Evolutionary conservation across 1,140 invertebrate genomes (phyloP).

Genomic region (Neotoxoptera formosana): DNA sequence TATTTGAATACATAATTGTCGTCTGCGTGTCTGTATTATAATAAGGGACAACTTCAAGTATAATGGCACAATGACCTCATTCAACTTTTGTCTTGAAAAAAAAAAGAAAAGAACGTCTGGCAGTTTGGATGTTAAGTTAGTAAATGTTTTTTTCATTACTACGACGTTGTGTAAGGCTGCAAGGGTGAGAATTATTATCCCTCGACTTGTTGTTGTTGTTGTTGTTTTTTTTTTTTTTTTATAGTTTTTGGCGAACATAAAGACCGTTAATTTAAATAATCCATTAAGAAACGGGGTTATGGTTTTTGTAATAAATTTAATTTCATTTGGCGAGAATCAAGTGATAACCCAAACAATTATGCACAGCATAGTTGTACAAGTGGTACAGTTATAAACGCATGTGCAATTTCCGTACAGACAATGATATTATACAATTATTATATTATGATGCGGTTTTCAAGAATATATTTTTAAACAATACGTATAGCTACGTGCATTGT

Average conservation of each 20-base stretch:
- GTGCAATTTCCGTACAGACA: background rate
- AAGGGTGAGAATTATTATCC: conserved; percentile 21
- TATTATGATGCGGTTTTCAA: background rate
- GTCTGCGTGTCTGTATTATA: conserved; percentile 3
- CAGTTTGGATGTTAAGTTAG: background rate
- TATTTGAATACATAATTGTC: background rate
- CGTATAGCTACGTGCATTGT: background rate
- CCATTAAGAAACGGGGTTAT: background rate
- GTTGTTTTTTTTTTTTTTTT: no score
- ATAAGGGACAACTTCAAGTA: background rate
- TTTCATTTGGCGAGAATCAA: background rate
- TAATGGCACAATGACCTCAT: conserved; percentile 14
- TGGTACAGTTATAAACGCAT: background rate
- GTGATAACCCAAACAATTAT: background rate
- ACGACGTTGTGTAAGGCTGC: background rate
- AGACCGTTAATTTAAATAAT: conserved; percentile 26
- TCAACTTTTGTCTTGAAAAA: background rate
- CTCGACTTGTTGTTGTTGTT: conserved; percentile 2
- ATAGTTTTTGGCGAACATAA: background rate
- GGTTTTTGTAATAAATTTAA: background rate
- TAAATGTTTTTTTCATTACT: conserved; percentile 9
- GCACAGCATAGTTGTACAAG: background rate
- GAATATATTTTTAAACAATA: background rate
- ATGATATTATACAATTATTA: background rate
- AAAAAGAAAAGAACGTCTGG: background rate